Conservation (phyloP, 2,797 vertebrate species). For the Sebastes jordani region DNA sequence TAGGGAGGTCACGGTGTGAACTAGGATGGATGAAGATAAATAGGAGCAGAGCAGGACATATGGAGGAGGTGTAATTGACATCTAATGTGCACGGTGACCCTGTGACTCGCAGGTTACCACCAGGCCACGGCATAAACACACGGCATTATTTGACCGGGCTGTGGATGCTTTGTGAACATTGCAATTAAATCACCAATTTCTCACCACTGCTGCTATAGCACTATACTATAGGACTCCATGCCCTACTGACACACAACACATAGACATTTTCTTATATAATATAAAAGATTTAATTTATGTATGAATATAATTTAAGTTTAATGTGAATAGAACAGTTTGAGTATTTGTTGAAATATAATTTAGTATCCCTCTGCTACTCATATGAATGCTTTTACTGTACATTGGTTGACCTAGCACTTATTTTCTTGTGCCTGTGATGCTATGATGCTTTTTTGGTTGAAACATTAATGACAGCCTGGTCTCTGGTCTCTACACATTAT, state of each 20-base stretch:
- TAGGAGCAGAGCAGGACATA: conserved; percentile 68
- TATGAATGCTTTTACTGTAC: background rate
- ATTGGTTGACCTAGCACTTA: background rate
- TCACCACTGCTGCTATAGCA: background rate
- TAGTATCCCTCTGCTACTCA: background rate
- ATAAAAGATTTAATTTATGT: background rate
- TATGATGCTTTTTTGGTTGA: background rate
- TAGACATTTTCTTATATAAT: background rate
- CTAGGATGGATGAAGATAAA: conserved; percentile 84
- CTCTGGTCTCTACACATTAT: too few species aligned
- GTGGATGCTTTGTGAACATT: conserved; percentile 10
- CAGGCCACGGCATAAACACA: conserved; percentile 43
- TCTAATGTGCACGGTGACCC: conserved; percentile 78
- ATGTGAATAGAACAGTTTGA: background rate
- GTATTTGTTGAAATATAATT: background rate
- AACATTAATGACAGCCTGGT: background rate
- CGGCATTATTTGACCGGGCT: background rate
- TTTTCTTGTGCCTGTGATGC: background rate
- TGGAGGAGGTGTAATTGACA: conserved; percentile 83
- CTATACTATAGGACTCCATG: background rate
- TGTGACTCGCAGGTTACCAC: conserved; percentile 72
- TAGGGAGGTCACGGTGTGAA: conserved; percentile 78
- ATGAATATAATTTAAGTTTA: background rate
- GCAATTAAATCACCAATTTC: conserved; percentile 19
- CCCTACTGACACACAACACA: background rate